Base-by-base conservation (phyloP, 2,797 vertebrate species). In the Leptodactylus fallax region DNA sequence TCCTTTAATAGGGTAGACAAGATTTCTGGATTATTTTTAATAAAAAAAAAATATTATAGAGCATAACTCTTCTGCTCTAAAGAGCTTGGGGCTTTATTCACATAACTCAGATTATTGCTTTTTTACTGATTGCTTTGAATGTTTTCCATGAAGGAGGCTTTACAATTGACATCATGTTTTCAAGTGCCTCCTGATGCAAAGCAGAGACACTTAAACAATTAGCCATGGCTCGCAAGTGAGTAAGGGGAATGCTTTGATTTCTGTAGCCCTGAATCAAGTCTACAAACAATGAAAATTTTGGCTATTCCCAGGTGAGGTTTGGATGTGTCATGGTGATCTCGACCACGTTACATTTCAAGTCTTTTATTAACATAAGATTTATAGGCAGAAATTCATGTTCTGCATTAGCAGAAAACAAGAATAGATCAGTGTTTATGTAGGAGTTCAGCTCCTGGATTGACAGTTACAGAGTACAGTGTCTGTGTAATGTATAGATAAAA, bases 201-300 rank as follows among this genome's bases (percentile, higher is more conserved):
- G 23, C 85, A 81, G 79, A 81, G 45, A 74, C 65, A 55, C 36
- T 69, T 17, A 8, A 61, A 71, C 67, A 87, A 81, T 87, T 87
- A 87, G n/a, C 61, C 69, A 60, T 19, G 25, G 19, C 72, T 79
- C 53, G 47, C 74, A 53, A 77, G 60, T 67, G 36, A 69, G 63
- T 71, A 49, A 69, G 60, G 49, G 53, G 74, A 71, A 83, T 58
- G 53, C 87, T 87, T 83, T 83, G 81, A 87, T 87, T 83, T 17
- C 74, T 83, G 27, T 47, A 58, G 25, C 65, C 47, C 11, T 84
- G 49, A 69, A 45, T 79, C 16, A 67, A 47, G 61, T 87, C 65
- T 69, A 51, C 27, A 83, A 83, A 83, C 72, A 87, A 69, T 83
- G 60, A 45, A 61, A 77, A 76, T 56, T 23, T 77, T 53, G 36